phyloP scores from a whole-genome alignment of 2,797 vertebrate genomes.

The Gouania willdenowi region DNA sequence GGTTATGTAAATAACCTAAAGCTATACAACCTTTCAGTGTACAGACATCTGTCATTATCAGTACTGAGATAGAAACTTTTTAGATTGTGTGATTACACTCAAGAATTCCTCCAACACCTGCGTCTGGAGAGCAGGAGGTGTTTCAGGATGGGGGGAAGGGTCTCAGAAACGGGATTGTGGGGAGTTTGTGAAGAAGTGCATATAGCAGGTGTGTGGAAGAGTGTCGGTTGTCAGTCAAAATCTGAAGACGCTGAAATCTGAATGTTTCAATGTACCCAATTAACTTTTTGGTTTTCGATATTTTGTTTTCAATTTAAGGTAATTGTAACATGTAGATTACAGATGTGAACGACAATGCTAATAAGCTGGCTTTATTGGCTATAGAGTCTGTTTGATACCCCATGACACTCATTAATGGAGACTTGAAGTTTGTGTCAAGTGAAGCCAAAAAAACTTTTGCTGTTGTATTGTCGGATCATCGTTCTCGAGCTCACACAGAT shows the following conservation, averaged over 20 bases:
- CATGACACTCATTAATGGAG: too few relatives aligned
- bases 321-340: too few relatives aligned
- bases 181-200: conserved; percentile 18
- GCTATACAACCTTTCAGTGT: not conserved
- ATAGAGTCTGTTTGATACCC: too few relatives aligned
- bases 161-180: conserved; percentile 7
- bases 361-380: too few relatives aligned
- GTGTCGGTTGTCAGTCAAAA: conserved; percentile 32
- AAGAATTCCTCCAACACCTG: conserved; percentile 66
- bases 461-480: not conserved
- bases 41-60: conserved; percentile 36
- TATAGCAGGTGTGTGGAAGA: conserved; percentile 47
- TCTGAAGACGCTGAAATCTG: not conserved
- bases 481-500: conserved; percentile 10
- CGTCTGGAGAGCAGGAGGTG: conserved; percentile 33
- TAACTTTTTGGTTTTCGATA: too few relatives aligned
- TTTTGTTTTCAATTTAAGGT: too few relatives aligned
- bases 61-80: conserved; percentile 39
- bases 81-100: conserved; percentile 52
- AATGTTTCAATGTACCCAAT: conserved; percentile 1
- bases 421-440: conserved; percentile 39
- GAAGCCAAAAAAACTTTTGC: not conserved
- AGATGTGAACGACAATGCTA: conserved; percentile 66
- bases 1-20: too few relatives aligned
- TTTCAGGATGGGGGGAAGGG: conserved; percentile 27